Evolutionary conservation across 2,113 vertebrate genomes (phyloP), one percentile per base, ranked within the genome.

Genomic region (Erythrolamprus reginae): DNA sequence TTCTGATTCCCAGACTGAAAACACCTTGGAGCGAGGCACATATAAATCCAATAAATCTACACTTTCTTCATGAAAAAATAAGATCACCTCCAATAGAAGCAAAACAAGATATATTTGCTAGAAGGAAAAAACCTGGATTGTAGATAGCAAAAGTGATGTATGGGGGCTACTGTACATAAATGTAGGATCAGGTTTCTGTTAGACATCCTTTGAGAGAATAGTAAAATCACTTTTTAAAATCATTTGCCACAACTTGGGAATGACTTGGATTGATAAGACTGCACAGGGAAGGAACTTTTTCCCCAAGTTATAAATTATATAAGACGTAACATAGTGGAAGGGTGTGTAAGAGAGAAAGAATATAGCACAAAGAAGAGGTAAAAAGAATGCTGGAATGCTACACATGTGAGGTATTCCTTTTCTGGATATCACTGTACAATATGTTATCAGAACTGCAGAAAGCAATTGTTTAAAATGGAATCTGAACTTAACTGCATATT

Each of bases 401-500:
- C 33, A 42, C 1, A 28, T 23, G 38, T 48, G 51, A 45, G 15
- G 28, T 26, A 48, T 61, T 86, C 47, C 4, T 21, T 90, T 47
- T 12, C 8, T 55, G 45, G 19, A 50, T 48, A 90, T 45, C 88
- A 5, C 50, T 93, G 24, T 28, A 93, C 38, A n/a, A n/a, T n/a
- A 15, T 13, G 19, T 2, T 83, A 56, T 84, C 26, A 56, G 24
- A 33, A 45, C 26, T 89, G 38, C 52, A 83, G 61, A 65, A 82
- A 93, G 90, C 33, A 47, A 89, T 38, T n/a, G 58, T 92, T 55
- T 77, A 12, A 4, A 88, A 53, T 19, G 51, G 56, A 92, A 45
- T 1, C 8, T 51, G 5, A 90, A 55, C 1, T 47, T 92, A 23
- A 23, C 90, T 89, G 33, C 1, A 89, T 51, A 93, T 93, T 7